phyloP scores from a whole-genome alignment of 2,113 vertebrate genomes.

The Ictidomys tridecemlineatus region DNA sequence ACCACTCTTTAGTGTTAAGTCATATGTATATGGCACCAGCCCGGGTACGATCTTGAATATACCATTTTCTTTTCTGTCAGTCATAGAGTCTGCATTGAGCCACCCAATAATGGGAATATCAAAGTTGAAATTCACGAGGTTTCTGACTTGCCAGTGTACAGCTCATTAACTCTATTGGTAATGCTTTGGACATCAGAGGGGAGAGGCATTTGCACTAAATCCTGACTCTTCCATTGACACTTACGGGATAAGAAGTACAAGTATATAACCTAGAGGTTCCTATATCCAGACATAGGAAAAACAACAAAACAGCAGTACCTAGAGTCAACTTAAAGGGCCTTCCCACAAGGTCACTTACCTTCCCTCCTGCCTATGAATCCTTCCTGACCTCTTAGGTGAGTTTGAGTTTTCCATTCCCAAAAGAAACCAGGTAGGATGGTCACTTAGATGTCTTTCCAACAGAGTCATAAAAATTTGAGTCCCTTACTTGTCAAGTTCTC shows the following conservation, averaged over 20 bases:
- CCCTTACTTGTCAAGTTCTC: not conserved
- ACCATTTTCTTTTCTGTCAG: too few species aligned
- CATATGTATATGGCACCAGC: too few species aligned
- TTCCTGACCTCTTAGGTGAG: not conserved
- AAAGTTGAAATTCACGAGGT: too few species aligned
- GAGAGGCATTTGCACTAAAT: not conserved
- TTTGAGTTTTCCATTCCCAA: not conserved
- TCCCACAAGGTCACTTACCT: not conserved
- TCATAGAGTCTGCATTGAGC: not conserved
- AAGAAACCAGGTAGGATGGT: not conserved
- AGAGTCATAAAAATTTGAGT: not conserved
- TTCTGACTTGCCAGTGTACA: not conserved
- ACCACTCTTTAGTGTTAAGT: too few species aligned
- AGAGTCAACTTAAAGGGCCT: not conserved
- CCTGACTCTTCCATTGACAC: not conserved
- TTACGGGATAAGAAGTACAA: not conserved
- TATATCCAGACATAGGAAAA: not conserved
- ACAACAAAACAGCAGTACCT: not conserved
- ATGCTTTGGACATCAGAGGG: not conserved
- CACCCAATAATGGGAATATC: not conserved
- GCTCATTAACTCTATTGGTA: too few species aligned
- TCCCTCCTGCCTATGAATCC: not conserved
- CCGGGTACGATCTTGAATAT: too few species aligned
- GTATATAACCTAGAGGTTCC: not conserved
- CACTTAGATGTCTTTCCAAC: not conserved